Evolutionary conservation across 2,888 invertebrate species (phyloP), one percentile per base, ranked within the genome.

Genomic region (Hylaea fasciaria): DNA sequence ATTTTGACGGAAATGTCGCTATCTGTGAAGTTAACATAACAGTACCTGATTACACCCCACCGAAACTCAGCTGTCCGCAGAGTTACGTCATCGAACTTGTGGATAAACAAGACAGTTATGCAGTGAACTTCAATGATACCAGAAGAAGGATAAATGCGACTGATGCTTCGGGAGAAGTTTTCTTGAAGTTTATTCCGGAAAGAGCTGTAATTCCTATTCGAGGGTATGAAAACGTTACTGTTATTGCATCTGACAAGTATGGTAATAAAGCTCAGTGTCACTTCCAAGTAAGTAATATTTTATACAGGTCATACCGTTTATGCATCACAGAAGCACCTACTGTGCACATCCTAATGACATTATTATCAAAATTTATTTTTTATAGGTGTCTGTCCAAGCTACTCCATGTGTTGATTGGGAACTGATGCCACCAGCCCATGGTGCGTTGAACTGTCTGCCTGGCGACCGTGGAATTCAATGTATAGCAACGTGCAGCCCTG

Each of bases 11-110:
- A 70, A 99, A 99, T 80, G 98, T 98, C 12, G 99, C 98, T 12
- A 98, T 98, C 80, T 99, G 99, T 81, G 97, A 97, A 93, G 98
- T 99, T 32, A 98, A 98, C 76, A 97, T 99, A 32, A 97, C 98
- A 0, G 98, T 98, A 10, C 97, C 97, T 32, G 98, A 98, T 85
- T 96, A 98, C 54, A 98, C 97, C 0, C 98, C 98, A 53, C 98
- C 98, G 8, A 94, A 95, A 77, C 87, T 98, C 40, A 97, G 96
- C 80, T 98, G 98, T 77, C 98, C 98, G 0, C 97, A 98, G 84
- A 98, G 98, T 80, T 98, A 98, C 80, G 98, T 98, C 0, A 97
- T 98, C 68, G 98, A 98, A 85, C 88, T 98, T 59, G 96, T 97
- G 0, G 98, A 98, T 67, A 95, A 95, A 75, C 97, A 97, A 89